Conservation (phyloP, 2,113 vertebrate species). For the Cephalopterus ornatus region DNA sequence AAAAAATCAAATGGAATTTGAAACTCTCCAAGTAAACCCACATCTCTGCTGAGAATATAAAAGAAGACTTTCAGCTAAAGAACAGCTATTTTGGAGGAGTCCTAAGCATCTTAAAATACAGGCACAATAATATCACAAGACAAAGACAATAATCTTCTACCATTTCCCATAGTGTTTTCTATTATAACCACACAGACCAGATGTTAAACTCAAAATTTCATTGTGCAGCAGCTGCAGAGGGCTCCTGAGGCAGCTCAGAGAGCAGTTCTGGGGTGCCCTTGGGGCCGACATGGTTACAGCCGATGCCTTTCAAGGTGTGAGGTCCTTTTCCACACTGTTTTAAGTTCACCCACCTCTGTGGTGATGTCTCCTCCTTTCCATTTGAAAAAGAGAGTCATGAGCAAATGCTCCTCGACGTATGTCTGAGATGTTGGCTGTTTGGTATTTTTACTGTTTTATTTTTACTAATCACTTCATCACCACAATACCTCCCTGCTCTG, state of each 20-base stretch:
- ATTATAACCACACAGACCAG: background rate
- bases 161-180: background rate
- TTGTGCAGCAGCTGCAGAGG: background rate
- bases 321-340: background rate
- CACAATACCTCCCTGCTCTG: background rate
- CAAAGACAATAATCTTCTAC: background rate
- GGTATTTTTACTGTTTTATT: background rate
- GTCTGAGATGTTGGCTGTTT: background rate
- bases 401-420: background rate
- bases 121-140: background rate
- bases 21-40: slow-evolving; percentile 27
- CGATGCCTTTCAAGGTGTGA: background rate
- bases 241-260: background rate
- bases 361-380: background rate
- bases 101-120: slow-evolving; percentile 23
- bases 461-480: background rate
- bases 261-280: background rate
- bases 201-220: background rate
- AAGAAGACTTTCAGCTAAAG: slow-evolving; percentile 1
- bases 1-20: slow-evolving; percentile 14
- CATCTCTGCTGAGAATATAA: slow-evolving; percentile 26
- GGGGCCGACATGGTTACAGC: background rate
- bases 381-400: background rate
- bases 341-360: background rate
- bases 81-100: slow-evolving; percentile 15